Percentiles rank a stretch among this genome's conserved stretches.
phyloP scores from a whole-genome alignment of 1,140 invertebrate genomes.

The Camponotus pennsylvanicus region DNA sequence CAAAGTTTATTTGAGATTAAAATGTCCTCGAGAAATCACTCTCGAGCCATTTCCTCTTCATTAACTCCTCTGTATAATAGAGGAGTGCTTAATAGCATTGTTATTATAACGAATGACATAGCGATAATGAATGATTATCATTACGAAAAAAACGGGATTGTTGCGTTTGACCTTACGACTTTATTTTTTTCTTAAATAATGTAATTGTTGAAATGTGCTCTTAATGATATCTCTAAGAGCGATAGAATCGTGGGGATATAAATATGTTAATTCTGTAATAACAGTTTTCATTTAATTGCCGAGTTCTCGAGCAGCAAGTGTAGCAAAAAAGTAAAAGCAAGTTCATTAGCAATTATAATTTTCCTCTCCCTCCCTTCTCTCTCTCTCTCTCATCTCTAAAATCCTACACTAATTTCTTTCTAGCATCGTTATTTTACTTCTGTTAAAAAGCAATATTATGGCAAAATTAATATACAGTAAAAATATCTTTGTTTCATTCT shows the following conservation, averaged over 20 bases:
- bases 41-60: background rate
- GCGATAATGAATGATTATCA: background rate
- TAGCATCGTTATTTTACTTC: background rate
- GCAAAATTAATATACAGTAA: background rate
- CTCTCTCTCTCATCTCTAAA: background rate
- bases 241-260: background rate
- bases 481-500: background rate
- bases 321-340: background rate
- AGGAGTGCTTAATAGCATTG: background rate
- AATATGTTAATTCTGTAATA: conserved; percentile 29
- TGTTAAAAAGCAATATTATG: background rate
- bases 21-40: too few species aligned
- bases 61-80: background rate
- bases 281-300: conserved; percentile 12
- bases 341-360: conserved; percentile 45
- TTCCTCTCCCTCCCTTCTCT: background rate
- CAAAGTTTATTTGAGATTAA: background rate
- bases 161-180: background rate
- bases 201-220: background rate
- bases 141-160: background rate
- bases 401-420: background rate
- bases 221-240: background rate
- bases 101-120: conserved; percentile 23
- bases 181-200: background rate
- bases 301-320: background rate